phyloP scores from a whole-genome alignment of 2,113 vertebrate species.

The Micronycteris hirsuta region DNA sequence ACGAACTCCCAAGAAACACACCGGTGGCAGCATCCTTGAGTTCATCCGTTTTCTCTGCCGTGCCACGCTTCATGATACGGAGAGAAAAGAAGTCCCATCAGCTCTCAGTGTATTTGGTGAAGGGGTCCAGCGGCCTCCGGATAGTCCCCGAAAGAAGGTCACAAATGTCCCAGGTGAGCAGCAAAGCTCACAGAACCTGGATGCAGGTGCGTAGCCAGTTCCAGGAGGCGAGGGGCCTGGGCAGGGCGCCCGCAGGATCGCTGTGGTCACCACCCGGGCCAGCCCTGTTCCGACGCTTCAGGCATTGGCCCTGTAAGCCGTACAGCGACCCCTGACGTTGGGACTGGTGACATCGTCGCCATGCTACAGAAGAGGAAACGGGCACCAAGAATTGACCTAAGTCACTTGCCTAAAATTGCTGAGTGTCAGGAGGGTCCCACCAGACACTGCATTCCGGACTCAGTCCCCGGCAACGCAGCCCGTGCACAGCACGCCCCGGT shows the following conservation, averaged over 20 bases:
- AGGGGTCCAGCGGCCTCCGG: too few species aligned
- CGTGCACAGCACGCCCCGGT: neutral
- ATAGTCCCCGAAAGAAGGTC: neutral
- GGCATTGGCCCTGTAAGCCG: neutral
- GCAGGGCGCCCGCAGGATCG: rapidly evolving
- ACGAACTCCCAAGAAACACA: rapidly evolving
- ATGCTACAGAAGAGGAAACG: neutral
- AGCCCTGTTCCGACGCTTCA: neutral
- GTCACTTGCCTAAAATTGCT: neutral
- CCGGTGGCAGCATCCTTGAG: too few species aligned
- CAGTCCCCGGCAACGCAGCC: neutral
- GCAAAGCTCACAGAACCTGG: neutral
- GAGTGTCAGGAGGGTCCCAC: neutral
- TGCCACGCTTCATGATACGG: rapidly evolving
- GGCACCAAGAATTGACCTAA: neutral
- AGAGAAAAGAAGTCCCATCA: neutral
- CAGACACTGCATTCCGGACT: neutral
- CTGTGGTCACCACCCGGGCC: neutral
- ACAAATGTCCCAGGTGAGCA: neutral
- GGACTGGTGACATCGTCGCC: neutral
- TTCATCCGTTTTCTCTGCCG: rapidly evolving
- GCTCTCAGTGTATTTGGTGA: neutral
- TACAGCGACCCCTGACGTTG: neutral
- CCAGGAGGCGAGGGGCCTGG: neutral
- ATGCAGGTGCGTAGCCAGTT: neutral